phyloP scores from a whole-genome alignment of 1,140 invertebrate genomes.

The Pachyrhynchus sulphureomaculatus region DNA sequence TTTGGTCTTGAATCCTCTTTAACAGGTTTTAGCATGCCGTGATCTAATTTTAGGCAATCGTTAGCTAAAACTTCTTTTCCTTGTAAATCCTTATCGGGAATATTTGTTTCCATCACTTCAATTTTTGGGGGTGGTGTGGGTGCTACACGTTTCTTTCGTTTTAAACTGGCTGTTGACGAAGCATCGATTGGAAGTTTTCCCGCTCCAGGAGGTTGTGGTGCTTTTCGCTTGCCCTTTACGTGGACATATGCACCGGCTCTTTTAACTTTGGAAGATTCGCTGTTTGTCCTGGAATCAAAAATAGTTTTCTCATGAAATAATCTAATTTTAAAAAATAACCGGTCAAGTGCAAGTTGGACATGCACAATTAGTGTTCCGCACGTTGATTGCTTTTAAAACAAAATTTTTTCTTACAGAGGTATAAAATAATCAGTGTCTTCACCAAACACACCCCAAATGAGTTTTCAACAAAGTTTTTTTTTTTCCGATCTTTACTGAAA shows the following conservation, averaged over 20 bases:
- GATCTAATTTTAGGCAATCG: constrained; percentile 55
- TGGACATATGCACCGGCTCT: constrained; percentile 56
- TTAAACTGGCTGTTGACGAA: constrained; percentile 46
- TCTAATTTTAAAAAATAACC: no score
- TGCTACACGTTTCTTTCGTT: constrained; percentile 60
- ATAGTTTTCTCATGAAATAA: no score
- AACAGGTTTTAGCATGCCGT: constrained; percentile 51
- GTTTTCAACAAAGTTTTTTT: no score
- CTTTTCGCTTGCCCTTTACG: constrained; percentile 73
- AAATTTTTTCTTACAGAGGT: no score
- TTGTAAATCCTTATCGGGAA: constrained; percentile 10
- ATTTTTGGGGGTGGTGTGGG: constrained; percentile 57
- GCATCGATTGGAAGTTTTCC: constrained; percentile 22
- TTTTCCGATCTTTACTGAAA: no score
- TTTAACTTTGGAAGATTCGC: constrained; percentile 56
- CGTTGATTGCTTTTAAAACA: no score
- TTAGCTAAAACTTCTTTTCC: constrained; percentile 48
- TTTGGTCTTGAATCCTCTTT: constrained; percentile 35
- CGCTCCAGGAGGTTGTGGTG: constrained; percentile 64
- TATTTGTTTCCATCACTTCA: constrained; percentile 16
- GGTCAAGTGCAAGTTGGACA: no score
- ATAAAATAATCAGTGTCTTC: no score
- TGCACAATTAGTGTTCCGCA: no score
- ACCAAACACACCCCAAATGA: no score
- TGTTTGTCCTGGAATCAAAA: constrained; percentile 54